Evolutionary conservation across 2,888 invertebrate genomes (phyloP).

Genomic region (Heliconius sara): DNA sequence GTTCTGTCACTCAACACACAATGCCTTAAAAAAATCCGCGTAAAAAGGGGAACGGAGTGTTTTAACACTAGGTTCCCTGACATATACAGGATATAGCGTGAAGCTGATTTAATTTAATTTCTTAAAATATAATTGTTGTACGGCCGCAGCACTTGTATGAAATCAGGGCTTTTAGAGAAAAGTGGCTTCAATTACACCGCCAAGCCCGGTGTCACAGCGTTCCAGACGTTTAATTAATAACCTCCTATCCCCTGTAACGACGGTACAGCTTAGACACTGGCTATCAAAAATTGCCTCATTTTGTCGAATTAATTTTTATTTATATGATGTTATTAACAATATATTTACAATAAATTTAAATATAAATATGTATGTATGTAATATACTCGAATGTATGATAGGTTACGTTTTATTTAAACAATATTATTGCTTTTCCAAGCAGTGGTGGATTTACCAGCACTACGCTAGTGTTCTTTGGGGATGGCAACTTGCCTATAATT

Average conservation of each 20-base stretch:
- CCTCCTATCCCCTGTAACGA: conserved; percentile 31
- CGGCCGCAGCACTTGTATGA: background rate
- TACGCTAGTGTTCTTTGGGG: too few species aligned
- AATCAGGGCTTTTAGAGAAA: conserved; percentile 29
- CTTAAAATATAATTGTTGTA: background rate
- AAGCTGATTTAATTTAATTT: background rate
- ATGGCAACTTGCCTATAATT: too few species aligned
- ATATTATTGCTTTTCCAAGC: too few species aligned
- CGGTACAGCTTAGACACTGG: conserved; percentile 26
- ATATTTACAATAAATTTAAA: background rate
- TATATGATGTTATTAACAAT: background rate
- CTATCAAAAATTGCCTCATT: conserved; percentile 23
- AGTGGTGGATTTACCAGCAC: too few species aligned
- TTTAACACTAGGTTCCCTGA: background rate
- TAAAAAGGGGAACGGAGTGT: background rate
- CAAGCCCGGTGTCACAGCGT: conserved; percentile 35
- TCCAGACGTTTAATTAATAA: conserved; percentile 42
- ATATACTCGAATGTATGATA: too few species aligned
- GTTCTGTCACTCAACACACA: background rate
- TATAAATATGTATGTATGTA: too few species aligned
- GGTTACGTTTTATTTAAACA: too few species aligned
- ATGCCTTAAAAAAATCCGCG: background rate
- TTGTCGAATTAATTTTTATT: background rate
- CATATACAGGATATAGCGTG: background rate
- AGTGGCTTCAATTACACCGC: conserved; percentile 40